Evolutionary conservation across 2,888 invertebrate genomes (phyloP).

Genomic region (Drosophila lutescens): DNA sequence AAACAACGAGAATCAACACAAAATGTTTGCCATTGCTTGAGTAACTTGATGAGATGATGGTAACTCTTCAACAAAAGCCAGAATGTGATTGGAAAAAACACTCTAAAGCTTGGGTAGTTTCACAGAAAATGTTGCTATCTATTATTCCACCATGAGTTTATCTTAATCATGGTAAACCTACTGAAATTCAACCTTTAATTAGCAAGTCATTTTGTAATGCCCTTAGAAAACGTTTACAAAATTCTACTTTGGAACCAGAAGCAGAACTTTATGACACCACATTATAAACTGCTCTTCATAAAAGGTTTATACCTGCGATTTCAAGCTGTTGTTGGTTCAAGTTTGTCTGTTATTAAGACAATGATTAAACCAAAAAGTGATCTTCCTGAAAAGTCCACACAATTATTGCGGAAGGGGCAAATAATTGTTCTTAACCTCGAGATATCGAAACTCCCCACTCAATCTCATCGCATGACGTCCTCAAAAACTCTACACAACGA

Average conservation of each 20-base stretch:
- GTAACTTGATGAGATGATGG: slow-evolving; percentile 9
- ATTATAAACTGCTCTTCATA: not conserved
- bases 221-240: not conserved
- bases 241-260: not conserved
- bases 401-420: not conserved
- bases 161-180: not conserved
- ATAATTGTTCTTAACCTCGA: not conserved
- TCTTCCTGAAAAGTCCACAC: not conserved
- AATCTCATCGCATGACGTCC: slow-evolving; percentile 15
- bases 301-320: not conserved
- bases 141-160: not conserved
- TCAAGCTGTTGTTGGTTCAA: not conserved
- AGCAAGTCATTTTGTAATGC: not conserved
- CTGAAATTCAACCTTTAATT: not conserved
- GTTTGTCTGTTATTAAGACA: not conserved
- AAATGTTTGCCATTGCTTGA: slow-evolving; percentile 46
- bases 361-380: not conserved
- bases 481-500: slow-evolving; percentile 1
- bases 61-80: slow-evolving; percentile 7
- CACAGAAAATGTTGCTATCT: no score
- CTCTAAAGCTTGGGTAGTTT: no score
- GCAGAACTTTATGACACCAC: not conserved
- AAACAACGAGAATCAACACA: slow-evolving; percentile 36
- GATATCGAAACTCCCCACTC: not conserved
- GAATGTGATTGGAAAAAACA: slow-evolving; percentile 5